Evolutionary conservation across 2,888 invertebrate genomes (phyloP).

Genomic region (Drosophila longiperda): DNA sequence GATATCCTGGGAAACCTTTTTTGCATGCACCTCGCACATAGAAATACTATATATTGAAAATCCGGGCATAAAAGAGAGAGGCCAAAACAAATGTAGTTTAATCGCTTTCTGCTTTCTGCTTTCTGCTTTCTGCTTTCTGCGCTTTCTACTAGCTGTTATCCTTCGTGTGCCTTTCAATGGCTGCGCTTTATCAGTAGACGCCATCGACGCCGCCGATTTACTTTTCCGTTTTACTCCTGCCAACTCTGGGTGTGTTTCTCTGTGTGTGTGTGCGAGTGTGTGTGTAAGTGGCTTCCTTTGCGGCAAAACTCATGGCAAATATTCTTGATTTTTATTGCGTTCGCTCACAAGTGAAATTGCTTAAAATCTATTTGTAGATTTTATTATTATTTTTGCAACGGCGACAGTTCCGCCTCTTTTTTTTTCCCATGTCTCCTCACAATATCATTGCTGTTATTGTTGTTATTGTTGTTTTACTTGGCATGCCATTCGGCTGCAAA

Average conservation of each 20-base stretch:
- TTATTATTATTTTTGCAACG: slow-evolving; percentile 64
- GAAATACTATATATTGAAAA: slow-evolving; percentile 29
- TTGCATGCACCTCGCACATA: slow-evolving; percentile 52
- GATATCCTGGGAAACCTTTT: slow-evolving; percentile 57
- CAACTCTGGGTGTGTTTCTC: neutral
- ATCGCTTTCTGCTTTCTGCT: slow-evolving; percentile 72
- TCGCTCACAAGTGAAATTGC: slow-evolving; percentile 82
- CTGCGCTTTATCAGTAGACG: slow-evolving; percentile 74
- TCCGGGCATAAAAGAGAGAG: slow-evolving; percentile 31
- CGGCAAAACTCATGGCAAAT: slow-evolving; percentile 82
- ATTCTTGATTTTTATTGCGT: slow-evolving; percentile 84
- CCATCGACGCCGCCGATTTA: slow-evolving; percentile 74
- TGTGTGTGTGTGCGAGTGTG: slow-evolving; percentile 10
- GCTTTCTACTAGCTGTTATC: slow-evolving; percentile 38
- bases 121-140: slow-evolving; percentile 35
- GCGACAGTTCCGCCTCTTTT: slow-evolving; percentile 57
- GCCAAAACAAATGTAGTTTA: slow-evolving; percentile 78
- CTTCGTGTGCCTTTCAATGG: slow-evolving; percentile 71
- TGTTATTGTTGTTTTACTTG: slow-evolving; percentile 41
- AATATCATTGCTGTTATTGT: slow-evolving; percentile 11
- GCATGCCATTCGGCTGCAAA: slow-evolving; percentile 58
- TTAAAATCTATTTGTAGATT: slow-evolving; percentile 78
- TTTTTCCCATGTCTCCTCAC: slow-evolving; percentile 24
- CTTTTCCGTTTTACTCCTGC: slow-evolving; percentile 57
- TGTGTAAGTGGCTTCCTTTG: slow-evolving; percentile 50